Percentiles rank a stretch among this genome's conserved stretches.
These are phyloP conservation scores for Penaeus japonicus DNA, from an alignment of 1,140 invertebrate species.

Conservation along the genomic window DNA sequence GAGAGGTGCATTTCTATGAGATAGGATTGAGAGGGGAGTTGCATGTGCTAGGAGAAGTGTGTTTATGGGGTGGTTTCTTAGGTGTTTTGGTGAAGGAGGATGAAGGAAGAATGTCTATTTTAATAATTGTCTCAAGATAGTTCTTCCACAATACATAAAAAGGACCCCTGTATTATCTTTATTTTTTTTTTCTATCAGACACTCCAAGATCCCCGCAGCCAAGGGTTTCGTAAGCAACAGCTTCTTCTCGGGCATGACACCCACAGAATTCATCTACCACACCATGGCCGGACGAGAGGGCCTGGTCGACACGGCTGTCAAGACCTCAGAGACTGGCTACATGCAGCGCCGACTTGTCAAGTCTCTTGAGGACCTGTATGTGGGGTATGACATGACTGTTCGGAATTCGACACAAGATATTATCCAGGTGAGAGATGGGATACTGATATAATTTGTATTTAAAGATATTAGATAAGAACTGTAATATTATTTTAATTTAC, in stretches of 20 bases:
- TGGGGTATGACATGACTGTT: slow-evolving; percentile 96
- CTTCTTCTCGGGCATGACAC: slow-evolving; percentile 95
- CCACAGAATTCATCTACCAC: slow-evolving; percentile 98
- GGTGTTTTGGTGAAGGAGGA: not conserved
- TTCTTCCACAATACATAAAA: no score
- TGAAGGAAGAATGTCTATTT: no score
- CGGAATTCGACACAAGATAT: slow-evolving; percentile 93
- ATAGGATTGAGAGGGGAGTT: no score
- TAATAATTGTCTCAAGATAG: not conserved
- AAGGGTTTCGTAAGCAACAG: slow-evolving; percentile 99
- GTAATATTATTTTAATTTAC: not conserved
- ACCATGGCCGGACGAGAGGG: slow-evolving; percentile 98
- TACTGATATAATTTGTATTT: no score
- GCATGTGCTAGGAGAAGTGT: no score
- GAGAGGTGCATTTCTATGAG: no score
- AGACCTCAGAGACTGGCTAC: slow-evolving; percentile 99
- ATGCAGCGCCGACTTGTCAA: slow-evolving; percentile 97
- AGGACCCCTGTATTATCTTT: no score
- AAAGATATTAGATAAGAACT: not conserved
- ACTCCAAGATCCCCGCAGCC: slow-evolving; percentile 86
- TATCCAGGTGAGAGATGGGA: slow-evolving; percentile 63
- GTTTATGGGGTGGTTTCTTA: no score
- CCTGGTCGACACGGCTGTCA: slow-evolving; percentile 98
- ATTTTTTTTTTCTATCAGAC: slow-evolving; percentile 55
- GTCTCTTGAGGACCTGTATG: slow-evolving; percentile 92